Evolutionary conservation across 2,888 invertebrate genomes (phyloP).

Genomic region (Melanostoma mellinum): DNA sequence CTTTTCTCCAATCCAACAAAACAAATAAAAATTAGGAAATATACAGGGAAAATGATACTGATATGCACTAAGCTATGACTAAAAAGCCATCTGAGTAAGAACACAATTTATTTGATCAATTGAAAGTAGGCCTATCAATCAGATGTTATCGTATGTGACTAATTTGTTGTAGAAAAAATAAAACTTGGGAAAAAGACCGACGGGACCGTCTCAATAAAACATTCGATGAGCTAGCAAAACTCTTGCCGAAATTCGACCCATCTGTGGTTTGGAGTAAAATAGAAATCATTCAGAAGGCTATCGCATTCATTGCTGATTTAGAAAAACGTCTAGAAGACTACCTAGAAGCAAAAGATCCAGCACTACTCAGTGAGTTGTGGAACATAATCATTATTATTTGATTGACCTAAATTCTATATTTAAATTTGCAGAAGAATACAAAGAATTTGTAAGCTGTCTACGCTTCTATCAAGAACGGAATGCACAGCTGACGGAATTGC

Average conservation of each 20-base stretch:
- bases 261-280: slow-evolving; percentile 80
- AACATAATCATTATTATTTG: background rate
- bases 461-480: slow-evolving; percentile 72
- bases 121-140: background rate
- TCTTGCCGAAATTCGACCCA: slow-evolving; percentile 80
- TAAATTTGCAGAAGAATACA: slow-evolving; percentile 66
- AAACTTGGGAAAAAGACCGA: slow-evolving; percentile 85
- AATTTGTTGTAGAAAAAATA: slow-evolving; percentile 75
- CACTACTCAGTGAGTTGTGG: slow-evolving; percentile 71
- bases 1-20: slow-evolving; percentile 8
- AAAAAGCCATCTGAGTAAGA: slow-evolving; percentile 74
- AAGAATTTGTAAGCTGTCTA: slow-evolving; percentile 69
- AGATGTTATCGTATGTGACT: no score
- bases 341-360: slow-evolving; percentile 73
- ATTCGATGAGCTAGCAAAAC: slow-evolving; percentile 78
- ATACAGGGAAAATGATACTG: slow-evolving; percentile 39
- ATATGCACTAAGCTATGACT: slow-evolving; percentile 67
- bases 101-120: no score
- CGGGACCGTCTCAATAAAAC: slow-evolving; percentile 83
- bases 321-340: slow-evolving; percentile 79
- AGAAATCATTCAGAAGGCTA: slow-evolving; percentile 81
- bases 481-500: slow-evolving; percentile 72
- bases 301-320: slow-evolving; percentile 80
- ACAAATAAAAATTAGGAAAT: slow-evolving; percentile 15
- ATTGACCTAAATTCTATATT: slow-evolving; percentile 9